phyloP scores from a whole-genome alignment of 2,888 invertebrate genomes.

The Trachelus troglodyta region DNA sequence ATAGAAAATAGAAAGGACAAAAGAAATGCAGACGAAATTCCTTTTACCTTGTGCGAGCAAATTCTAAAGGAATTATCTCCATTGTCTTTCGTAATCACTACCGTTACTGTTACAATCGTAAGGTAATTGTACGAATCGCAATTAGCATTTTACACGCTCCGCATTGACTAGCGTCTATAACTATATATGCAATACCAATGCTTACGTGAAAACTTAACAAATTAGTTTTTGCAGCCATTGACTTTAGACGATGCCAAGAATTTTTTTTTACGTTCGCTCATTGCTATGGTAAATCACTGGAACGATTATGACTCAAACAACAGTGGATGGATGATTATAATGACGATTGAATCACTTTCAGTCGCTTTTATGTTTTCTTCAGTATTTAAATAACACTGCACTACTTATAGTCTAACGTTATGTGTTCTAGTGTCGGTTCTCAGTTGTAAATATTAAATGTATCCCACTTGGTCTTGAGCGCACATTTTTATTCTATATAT shows the following conservation, averaged over 20 bases:
- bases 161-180: not conserved
- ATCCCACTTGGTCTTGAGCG: not conserved
- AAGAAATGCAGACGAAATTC: not conserved
- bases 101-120: not conserved
- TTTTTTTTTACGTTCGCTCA: not conserved
- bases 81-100: not conserved
- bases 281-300: not conserved
- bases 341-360: not conserved
- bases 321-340: not conserved
- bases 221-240: not conserved
- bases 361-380: not conserved
- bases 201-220: too few species aligned
- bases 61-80: not conserved
- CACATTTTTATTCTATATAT: not conserved
- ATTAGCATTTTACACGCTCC: not conserved
- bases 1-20: not conserved
- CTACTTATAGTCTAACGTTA: not conserved
- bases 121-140: not conserved
- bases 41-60: not conserved
- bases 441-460: not conserved
- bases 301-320: not conserved
- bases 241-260: not conserved
- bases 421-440: not conserved
- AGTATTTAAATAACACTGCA: not conserved
- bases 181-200: not conserved